Evolutionary conservation across 2,797 vertebrate species (phyloP), one percentile per base, ranked within the genome.

Genomic region (Tamandua tetradactyla): DNA sequence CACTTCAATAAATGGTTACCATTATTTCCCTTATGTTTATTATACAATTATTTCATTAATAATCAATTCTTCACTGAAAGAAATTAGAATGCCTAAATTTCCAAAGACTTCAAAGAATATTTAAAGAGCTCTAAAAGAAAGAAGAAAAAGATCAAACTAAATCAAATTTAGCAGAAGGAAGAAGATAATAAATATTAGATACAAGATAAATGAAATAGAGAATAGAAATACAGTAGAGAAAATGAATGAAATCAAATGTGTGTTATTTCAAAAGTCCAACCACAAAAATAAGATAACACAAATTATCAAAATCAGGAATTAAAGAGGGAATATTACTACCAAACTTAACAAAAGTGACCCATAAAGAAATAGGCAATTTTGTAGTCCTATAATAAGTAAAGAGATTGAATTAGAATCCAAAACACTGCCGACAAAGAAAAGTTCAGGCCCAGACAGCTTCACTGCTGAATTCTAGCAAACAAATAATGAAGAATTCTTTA

Each of bases 81-180:
- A 91, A 87, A 83, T 1, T 30, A 76, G 27, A 87, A 93, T 64
- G 20, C 35, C 32, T 74, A 59, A 90, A 78, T 80, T 96, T 89
- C 74, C 52, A 57, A 94, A 32, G 30, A 61, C 22, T 83, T 83
- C 61, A 79, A 22, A 86, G 20, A 2, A 94, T 4, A 93, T 76
- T 0, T 7, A 82, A 18, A 87, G 94, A 52, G 5, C 69, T 62
- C 23, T 89, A n/a, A 92, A 68, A n/a, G 59, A 37, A 49, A 35
- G 17, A 35, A 78, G 64, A 89, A 94, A 7, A 72, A 93, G 37
- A 68, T 1, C 22, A 61, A 83, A 20, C 30, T 69, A 87, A 89
- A 92, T 2, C 4, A 30, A 80, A 80, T 1, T 55, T 85, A 93
- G 49, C 14, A 78, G 35, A 93, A 61, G 11, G 37, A 69, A 68